A percentile compares a stretch with the other conserved stretches of the same genome.
These are phyloP conservation scores for Tachycineta bicolor DNA, from an alignment of 2,113 vertebrate genomes.

Conservation along the genomic window DNA sequence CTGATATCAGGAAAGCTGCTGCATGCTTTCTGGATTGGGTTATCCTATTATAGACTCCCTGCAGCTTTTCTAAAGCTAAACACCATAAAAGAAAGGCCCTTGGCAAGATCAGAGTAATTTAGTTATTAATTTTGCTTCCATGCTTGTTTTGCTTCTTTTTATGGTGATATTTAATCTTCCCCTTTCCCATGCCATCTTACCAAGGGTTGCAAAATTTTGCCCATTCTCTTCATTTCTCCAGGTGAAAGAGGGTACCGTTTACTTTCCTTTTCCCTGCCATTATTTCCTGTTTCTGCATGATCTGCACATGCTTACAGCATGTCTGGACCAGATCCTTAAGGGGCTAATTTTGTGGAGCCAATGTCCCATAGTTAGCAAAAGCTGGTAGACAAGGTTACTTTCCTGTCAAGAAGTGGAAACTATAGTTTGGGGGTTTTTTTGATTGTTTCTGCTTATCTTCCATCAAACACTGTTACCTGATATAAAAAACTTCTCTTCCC, in stretches of 20 bases:
- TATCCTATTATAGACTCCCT: neutral
- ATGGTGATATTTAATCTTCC: neutral
- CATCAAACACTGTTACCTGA: neutral
- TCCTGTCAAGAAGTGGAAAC: neutral
- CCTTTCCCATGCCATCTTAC: neutral
- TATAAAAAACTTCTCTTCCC: conserved; percentile 8
- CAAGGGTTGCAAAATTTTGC: neutral
- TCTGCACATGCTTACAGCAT: neutral
- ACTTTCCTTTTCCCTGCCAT: neutral
- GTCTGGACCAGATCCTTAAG: neutral
- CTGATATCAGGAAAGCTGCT: neutral
- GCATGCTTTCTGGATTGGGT: neutral
- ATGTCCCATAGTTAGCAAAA: neutral
- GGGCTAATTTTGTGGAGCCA: neutral
- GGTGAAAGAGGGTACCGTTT: neutral
- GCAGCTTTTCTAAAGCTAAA: neutral
- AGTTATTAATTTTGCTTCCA: neutral
- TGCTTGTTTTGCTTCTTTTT: neutral
- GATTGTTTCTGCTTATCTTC: neutral
- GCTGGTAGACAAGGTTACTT: neutral
- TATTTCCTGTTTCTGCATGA: neutral
- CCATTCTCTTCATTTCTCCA: neutral
- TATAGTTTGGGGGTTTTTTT: neutral
- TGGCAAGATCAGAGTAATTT: neutral
- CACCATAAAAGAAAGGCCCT: neutral